Conservation (phyloP, 2,888 invertebrate genomes). For the Mimas tiliae region DNA sequence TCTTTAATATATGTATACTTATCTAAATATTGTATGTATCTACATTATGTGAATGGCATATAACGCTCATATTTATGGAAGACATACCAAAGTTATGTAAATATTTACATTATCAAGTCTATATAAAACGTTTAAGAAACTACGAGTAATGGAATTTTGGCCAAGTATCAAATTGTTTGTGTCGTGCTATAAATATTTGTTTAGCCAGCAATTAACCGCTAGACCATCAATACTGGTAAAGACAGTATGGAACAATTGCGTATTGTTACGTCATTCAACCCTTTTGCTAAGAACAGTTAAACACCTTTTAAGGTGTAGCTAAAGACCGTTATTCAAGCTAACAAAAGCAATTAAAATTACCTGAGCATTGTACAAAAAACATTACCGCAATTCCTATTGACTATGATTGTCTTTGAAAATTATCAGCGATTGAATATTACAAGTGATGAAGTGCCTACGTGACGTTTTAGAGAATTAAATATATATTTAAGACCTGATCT, state of each 20-base stretch:
- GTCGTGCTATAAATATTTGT: conserved; percentile 45
- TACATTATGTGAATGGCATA: no score
- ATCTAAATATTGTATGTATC: no score
- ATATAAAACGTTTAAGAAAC: background rate
- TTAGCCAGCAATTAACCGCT: conserved; percentile 65
- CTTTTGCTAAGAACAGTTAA: conserved; percentile 49
- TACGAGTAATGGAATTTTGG: conserved; percentile 6
- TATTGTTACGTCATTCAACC: conserved; percentile 54
- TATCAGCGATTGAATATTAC: background rate
- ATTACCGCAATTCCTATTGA: conserved; percentile 5
- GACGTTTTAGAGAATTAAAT: no score
- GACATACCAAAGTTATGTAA: conserved; percentile 11
- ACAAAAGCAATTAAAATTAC: conserved; percentile 20
- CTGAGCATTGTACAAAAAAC: background rate
- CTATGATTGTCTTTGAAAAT: background rate
- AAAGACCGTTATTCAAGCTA: background rate
- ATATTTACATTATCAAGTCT: conserved; percentile 8
- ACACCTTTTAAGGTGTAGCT: background rate
- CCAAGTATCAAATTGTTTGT: conserved; percentile 26
- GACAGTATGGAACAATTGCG: conserved; percentile 48
- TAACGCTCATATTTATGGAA: conserved; percentile 3
- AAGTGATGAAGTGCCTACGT: no score
- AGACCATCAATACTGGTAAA: conserved; percentile 54
- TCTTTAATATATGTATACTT: no score
- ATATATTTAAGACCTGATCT: no score